Conservation (phyloP, 2,888 invertebrate species). For the Epicampocera succincta region DNA sequence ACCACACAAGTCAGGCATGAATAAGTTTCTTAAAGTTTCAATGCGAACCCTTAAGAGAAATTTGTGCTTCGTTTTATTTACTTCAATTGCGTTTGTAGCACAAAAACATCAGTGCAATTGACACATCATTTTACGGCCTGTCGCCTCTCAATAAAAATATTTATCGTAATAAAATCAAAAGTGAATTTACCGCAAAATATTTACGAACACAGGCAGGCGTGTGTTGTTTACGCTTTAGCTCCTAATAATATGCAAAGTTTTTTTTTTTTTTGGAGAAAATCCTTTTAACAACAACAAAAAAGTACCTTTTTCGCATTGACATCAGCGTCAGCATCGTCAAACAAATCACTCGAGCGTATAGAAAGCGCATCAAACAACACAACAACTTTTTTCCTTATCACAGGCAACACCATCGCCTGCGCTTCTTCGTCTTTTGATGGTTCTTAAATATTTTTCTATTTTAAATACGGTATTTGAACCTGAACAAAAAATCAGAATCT, state of each 20-base stretch:
- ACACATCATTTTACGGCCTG: conserved; percentile 83
- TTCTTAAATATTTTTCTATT: conserved; percentile 62
- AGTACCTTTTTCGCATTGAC: conserved; percentile 62
- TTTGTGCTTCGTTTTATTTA: conserved; percentile 15
- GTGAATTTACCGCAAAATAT: conserved; percentile 58
- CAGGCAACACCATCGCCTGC: background rate
- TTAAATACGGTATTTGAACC: conserved; percentile 59
- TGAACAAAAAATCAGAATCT: conserved; percentile 53
- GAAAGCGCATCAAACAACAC: conserved; percentile 62
- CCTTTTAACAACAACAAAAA: conserved; percentile 60
- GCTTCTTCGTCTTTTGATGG: conserved; percentile 10
- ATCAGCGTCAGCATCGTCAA: conserved; percentile 53
- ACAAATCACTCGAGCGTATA: conserved; percentile 65
- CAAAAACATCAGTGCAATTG: conserved; percentile 78
- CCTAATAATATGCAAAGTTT: conserved; percentile 59
- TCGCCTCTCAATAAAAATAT: conserved; percentile 82
- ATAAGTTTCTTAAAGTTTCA: conserved; percentile 24
- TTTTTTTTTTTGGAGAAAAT: conserved; percentile 50
- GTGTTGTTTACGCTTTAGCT: conserved; percentile 44
- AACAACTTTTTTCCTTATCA: conserved; percentile 6
- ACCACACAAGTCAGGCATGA: conserved; percentile 70
- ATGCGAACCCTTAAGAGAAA: conserved; percentile 20
- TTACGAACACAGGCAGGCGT: conserved; percentile 17
- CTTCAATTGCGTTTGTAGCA: conserved; percentile 12
- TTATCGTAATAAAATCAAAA: conserved; percentile 76